Base-by-base conservation (phyloP, 2,888 invertebrate species). In the Ochropleura plecta region DNA sequence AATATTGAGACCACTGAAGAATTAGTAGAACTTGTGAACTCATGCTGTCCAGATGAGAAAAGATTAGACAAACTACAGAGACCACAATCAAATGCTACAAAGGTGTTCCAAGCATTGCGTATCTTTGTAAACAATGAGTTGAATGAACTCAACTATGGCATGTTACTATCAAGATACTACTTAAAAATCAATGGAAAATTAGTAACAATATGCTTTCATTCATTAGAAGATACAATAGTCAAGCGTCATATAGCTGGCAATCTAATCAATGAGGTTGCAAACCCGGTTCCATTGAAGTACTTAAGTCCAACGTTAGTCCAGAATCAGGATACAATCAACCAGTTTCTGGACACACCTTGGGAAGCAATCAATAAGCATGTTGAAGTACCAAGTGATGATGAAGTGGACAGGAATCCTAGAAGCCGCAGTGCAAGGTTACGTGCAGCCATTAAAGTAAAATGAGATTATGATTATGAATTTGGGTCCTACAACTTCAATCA, bases 111-210 rank as follows among this genome's bases (percentile, higher is more conserved):
- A 96, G 99, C 99, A 0, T 93, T 99, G 79, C 97, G 99, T 78
- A 99, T 99, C 89, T 99, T 99, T 94, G 98, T 99, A 0, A 99
- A 99, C 92, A 98, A 99, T 93, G 99, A 99, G 95, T 95, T 99
- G 0, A 99, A 99, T 92, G 99, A 99, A 96, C 97, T 99, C 3
- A 98, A 99, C 95, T 98, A 98, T 92, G 99, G 97, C 0, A 97
- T 99, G 93, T 92, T 98, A 44, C 89, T 99, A 72, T 98, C 99
- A 0, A 97, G 98, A 81, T 97, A 97, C 90, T 98, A 97, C 90
- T 96, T 99, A 42, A 98, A 98, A 94, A 93, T 97, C 0, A 97
- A 97, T 55, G 99, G 99, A 0, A 96, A 97, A 78, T 92, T 99
- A 78, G 97, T 98, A 0, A 98, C 98, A 0, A 97, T 99, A 59